Evolutionary conservation across 2,888 invertebrate genomes (phyloP), one percentile per base, ranked within the genome.

Genomic region (Lepas anatifera): DNA sequence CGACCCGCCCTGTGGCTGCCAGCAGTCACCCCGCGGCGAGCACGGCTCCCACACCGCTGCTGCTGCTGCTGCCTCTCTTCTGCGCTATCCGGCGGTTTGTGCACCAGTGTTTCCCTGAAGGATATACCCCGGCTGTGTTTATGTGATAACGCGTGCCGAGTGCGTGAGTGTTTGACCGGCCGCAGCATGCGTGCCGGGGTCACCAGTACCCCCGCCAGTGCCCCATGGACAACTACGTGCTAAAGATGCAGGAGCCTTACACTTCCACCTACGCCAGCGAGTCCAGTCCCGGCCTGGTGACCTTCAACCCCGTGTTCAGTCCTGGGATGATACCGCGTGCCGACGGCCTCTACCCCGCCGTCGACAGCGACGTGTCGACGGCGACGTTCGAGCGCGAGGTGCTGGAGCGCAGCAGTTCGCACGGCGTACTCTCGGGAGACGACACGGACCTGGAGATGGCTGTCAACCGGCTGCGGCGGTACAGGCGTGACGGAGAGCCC

Each of bases 191-290:
- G 58, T 58, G 58, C 29, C 32, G 18, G 18, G 25, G 58, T n/a
- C n/a, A n/a, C 27, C 1, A 11, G 32, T 25, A 22, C 13, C 4
- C 32, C 32, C 52, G 52, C 52, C 27, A 27, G 13, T 32, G 58
- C 32, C 58, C 58, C 58, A 58, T 58, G 58, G 58, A 58, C 58
- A 58, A 58, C 58, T 58, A 29, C 58, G 58, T 58, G 58, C 32
- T 58, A 32, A 58, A 32, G 58, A 58, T 58, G 58, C 58, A n/a
- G 4, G 58, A 16, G 32, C 58, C 32, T 6, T 58, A 58, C 58
- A 13, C 58, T 1, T 22, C 58, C 32, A 58, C 58, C 32, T 58
- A 58, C 58, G 58, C 58, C 32, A 32, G 18, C 18, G 16, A 13
- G 58, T 11, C 32, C 32, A 32, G 1, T 16, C 41, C 58, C 32